Evolutionary conservation across 2,113 vertebrate genomes (phyloP), one percentile per base, ranked within the genome.

Genomic region (Scytalopus superciliaris): DNA sequence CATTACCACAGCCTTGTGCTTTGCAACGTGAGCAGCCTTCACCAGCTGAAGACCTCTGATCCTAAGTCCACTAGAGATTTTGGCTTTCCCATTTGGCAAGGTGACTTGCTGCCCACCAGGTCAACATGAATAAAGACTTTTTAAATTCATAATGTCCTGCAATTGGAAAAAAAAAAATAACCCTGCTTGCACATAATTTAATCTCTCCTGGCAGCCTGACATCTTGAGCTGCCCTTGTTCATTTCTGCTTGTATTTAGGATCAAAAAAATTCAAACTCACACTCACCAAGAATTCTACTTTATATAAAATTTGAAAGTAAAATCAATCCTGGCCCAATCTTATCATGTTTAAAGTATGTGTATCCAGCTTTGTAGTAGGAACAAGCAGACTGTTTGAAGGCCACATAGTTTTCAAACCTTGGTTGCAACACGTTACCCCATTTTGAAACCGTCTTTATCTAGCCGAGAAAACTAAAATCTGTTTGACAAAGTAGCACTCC

Each of bases 381-480:
- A 96, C 95, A 94, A 95, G 97, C 98, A 97, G 96, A 91, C 95
- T 96, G 97, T 98, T 98, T 98, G 98, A 98, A 99, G 98, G 98
- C 98, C 98, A 97, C 98, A 98, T 98, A 98, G 97, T 98, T 98
- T 98, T 98, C 97, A 97, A 98, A 98, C 98, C 98, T 98, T 98
- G 98, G 98, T 98, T 98, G 98, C 98, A 97, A 98, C 98, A 98
- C 97, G 97, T 96, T 98, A 95, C 95, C 97, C 97, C 97, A 87
- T 98, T 98, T 98, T 98, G 98, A 98, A 99, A 98, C 97, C 95
- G 95, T 98, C 98, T 99, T 98, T 99, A 98, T 98, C 98, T 98
- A 95, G 93, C 97, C 92, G 97, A 98, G 98, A 98, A 98, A 98
- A 98, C 97, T 98, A 98, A 98, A 98, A 98, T 98, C 98, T 98